A percentile compares a stretch with the other conserved stretches of the same genome.
Evolutionary conservation across 1,140 invertebrate genomes (phyloP).

Genomic region (Bombus balteatus): DNA sequence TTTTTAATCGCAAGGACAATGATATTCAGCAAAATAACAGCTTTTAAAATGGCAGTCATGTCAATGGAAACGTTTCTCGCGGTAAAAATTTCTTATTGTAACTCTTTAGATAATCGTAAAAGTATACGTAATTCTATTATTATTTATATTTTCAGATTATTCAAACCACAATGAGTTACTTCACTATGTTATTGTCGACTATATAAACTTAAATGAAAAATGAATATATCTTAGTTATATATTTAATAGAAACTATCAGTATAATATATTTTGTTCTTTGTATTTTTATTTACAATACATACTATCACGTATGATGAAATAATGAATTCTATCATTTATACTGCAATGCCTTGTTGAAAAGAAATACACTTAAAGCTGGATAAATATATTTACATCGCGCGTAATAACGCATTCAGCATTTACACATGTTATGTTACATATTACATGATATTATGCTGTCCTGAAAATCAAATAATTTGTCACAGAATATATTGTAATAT

Average conservation of each 20-base stretch:
- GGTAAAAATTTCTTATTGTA: background rate
- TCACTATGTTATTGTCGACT: constrained; percentile 15
- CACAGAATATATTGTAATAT: background rate
- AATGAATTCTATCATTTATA: background rate
- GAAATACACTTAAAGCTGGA: background rate
- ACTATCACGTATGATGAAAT: background rate
- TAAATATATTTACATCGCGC: constrained; percentile 45
- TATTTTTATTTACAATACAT: constrained; percentile 35
- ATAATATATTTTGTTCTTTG: background rate
- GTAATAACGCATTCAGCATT: background rate
- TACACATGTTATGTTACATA: constrained; percentile 1
- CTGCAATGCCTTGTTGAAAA: background rate
- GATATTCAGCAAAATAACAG: constrained; percentile 1
- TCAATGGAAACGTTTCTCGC: background rate
- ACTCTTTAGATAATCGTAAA: background rate
- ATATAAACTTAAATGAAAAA: background rate
- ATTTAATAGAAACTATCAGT: background rate
- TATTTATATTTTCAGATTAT: constrained; percentile 11
- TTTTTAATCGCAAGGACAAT: background rate
- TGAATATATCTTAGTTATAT: background rate
- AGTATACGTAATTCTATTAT: background rate
- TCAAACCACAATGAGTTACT: constrained; percentile 10
- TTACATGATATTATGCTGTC: background rate
- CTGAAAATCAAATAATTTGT: background rate
- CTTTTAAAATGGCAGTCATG: background rate